Conservation (phyloP, 2,888 invertebrate genomes). For the Rhorus exstirpatorius region DNA sequence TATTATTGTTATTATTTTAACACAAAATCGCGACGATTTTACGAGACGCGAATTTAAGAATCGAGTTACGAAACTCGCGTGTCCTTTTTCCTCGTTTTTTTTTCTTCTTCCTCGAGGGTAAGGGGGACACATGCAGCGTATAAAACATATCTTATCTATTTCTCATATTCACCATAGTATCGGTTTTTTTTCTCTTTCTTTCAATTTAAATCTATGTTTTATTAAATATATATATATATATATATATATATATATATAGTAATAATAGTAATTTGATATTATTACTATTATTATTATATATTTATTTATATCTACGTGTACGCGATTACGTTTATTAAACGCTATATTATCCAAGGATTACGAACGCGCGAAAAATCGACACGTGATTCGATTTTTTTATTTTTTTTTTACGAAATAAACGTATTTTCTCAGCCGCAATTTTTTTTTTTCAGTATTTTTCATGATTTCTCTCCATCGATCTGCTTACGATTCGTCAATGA, state of each 20-base stretch:
- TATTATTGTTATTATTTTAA: constrained; percentile 60
- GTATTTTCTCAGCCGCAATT: constrained; percentile 52
- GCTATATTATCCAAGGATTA: constrained; percentile 63
- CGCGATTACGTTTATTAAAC: constrained; percentile 64
- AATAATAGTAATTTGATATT: constrained; percentile 41
- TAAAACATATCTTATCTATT: constrained; percentile 85
- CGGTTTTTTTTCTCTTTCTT: constrained; percentile 70
- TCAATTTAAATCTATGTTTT: constrained; percentile 67
- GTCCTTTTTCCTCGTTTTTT: not conserved
- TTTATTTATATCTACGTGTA: constrained; percentile 57
- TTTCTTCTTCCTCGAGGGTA: constrained; percentile 25
- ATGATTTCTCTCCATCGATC: constrained; percentile 23
- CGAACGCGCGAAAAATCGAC: constrained; percentile 43
- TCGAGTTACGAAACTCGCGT: constrained; percentile 41
- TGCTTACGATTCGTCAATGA: constrained; percentile 24
- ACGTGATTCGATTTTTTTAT: constrained; percentile 31
- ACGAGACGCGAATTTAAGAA: constrained; percentile 43
- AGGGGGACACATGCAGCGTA: constrained; percentile 82
- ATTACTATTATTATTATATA: constrained; percentile 68
- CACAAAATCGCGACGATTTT: constrained; percentile 48
- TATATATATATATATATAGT: constrained; percentile 59
- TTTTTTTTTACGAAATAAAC: constrained; percentile 30
- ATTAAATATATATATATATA: constrained; percentile 45
- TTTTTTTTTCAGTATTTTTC: not conserved
- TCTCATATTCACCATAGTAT: constrained; percentile 71